Conservation (phyloP, 1,140 invertebrate genomes). For the Orius insidiosus region DNA sequence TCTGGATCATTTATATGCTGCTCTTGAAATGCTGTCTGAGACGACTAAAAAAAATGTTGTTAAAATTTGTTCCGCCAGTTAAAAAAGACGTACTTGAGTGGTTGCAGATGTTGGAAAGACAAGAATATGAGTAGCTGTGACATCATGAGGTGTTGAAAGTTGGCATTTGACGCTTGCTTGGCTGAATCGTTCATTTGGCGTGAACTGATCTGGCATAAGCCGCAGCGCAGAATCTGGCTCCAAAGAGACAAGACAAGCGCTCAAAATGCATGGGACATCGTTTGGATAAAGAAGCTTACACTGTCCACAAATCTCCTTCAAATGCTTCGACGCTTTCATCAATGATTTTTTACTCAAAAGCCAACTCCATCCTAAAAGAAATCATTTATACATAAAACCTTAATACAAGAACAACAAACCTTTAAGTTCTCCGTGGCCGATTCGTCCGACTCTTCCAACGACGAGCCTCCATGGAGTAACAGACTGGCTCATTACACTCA, state of each 20-base stretch:
- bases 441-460: conserved; percentile 84
- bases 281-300: conserved; percentile 65
- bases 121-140: conserved; percentile 92
- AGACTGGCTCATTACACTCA: conserved; percentile 83
- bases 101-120: conserved; percentile 97
- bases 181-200: conserved; percentile 77
- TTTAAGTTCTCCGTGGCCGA: conserved; percentile 94
- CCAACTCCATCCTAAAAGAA: conserved; percentile 65
- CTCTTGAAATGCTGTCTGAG: conserved; percentile 69
- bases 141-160: conserved; percentile 80
- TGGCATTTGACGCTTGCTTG: conserved; percentile 67
- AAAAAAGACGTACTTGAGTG: conserved; percentile 49
- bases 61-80: conserved; percentile 3
- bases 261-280: conserved; percentile 76
- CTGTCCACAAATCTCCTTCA: conserved; percentile 80
- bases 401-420: conserved; percentile 28
- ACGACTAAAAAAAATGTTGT: conserved; percentile 39
- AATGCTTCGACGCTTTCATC: conserved; percentile 63
- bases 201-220: conserved; percentile 88
- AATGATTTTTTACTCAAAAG: conserved; percentile 82
- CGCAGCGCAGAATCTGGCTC: conserved; percentile 87
- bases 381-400: conserved; percentile 1
- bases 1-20: conserved; percentile 59
- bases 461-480: conserved; percentile 88
- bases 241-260: conserved; percentile 90